A percentile compares a stretch with the other conserved stretches of the same genome.
Evolutionary conservation across 1,140 invertebrate species (phyloP).

Genomic region (Drosophila tropicalis): DNA sequence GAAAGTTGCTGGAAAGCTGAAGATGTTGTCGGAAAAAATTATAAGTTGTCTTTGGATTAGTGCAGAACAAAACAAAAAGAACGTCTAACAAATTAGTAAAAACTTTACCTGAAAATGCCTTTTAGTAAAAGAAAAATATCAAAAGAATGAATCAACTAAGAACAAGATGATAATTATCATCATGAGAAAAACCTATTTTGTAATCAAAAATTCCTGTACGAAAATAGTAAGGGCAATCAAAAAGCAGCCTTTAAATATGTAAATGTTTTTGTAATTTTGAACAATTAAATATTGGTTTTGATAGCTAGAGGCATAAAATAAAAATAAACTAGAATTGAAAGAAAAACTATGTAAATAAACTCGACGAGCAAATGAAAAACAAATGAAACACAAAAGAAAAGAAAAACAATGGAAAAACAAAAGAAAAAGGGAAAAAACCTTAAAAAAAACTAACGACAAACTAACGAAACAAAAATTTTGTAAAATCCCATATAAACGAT

Average conservation of each 20-base stretch:
- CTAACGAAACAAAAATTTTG: constrained; percentile 75
- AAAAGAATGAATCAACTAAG: constrained; percentile 1
- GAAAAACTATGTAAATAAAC: constrained; percentile 50
- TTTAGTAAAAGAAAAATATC: constrained; percentile 29
- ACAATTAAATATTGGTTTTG: constrained; percentile 55
- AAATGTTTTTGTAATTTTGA: constrained; percentile 68
- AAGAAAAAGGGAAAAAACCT: constrained; percentile 21
- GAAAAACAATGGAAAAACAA: background rate
- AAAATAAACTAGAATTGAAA: constrained; percentile 33
- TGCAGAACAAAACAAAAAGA: constrained; percentile 42
- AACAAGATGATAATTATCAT: background rate
- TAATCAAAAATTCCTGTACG: constrained; percentile 61
- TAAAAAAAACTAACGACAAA: constrained; percentile 65
- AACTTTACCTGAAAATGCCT: constrained; percentile 47
- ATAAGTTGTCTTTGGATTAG: constrained; percentile 55
- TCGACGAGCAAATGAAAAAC: constrained; percentile 64
- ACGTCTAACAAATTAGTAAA: background rate
- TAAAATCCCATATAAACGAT: constrained; percentile 63
- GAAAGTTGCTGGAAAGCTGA: background rate
- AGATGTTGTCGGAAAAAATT: background rate
- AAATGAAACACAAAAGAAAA: constrained; percentile 30
- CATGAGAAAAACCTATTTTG: constrained; percentile 8
- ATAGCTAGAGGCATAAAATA: constrained; percentile 55
- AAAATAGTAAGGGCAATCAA: constrained; percentile 20
- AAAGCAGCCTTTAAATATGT: constrained; percentile 43